A percentile compares a stretch with the other conserved stretches of the same genome.
These are phyloP conservation scores for Epizoanthus illoricatus DNA, from an alignment of 92 coral and sea anemone genomes.

Conservation along the genomic window DNA sequence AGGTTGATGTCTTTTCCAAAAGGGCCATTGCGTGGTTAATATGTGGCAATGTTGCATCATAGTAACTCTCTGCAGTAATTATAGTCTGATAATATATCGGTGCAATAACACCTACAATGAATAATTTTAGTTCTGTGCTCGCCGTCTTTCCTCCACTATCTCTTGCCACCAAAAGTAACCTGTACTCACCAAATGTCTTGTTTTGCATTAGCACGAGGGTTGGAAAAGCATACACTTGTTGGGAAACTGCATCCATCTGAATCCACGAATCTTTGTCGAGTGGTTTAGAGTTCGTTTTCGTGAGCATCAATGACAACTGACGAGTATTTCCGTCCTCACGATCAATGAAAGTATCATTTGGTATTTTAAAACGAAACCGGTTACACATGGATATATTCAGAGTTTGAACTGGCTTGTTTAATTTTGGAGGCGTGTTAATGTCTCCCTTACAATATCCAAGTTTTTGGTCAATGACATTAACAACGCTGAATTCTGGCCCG, in stretches of 20 bases:
- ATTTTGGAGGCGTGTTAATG: conserved; percentile 35
- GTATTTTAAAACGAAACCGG: conserved; percentile 29
- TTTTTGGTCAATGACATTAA: conserved; percentile 13
- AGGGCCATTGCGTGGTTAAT: conserved; percentile 4
- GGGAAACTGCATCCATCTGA: conserved; percentile 31
- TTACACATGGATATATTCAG: conserved; percentile 27
- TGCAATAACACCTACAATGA: conserved; percentile 9
- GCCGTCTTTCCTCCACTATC: conserved; percentile 44
- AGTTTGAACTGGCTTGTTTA: conserved; percentile 12
- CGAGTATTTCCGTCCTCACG: conserved; percentile 48
- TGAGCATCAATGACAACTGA: conserved; percentile 17
- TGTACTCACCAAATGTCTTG: conserved; percentile 11
- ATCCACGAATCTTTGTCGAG: conserved; percentile 35
- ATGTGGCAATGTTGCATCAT: conserved; percentile 31
- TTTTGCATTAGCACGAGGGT: background rate
- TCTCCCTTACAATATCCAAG: conserved; percentile 28
- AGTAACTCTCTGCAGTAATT: conserved; percentile 36
- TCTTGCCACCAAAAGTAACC: conserved; percentile 17
- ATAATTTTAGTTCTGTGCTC: conserved; percentile 3
- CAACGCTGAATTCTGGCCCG: conserved; percentile 32
- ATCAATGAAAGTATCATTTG: conserved; percentile 34
- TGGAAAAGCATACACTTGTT: conserved; percentile 34
- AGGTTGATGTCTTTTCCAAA: conserved; percentile 8
- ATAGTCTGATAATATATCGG: conserved; percentile 10
- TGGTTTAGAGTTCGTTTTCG: background rate